These are phyloP conservation scores for Agrypnia vestita DNA, from an alignment of 1,140 invertebrate genomes.

Conservation along the genomic window DNA sequence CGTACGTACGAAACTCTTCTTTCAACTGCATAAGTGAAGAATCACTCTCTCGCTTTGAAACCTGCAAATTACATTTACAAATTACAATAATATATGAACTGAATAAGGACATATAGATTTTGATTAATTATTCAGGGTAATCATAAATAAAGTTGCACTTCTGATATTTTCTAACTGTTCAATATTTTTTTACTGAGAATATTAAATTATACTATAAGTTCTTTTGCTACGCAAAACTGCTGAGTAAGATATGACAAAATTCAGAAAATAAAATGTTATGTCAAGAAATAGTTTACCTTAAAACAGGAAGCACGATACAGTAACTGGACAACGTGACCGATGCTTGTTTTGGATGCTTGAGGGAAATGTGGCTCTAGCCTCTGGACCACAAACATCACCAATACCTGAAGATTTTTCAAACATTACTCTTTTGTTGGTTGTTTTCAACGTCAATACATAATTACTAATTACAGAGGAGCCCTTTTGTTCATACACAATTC, in stretches of 20 bases:
- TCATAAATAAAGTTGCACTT: too few species aligned
- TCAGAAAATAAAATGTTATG: neutral
- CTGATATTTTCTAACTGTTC: too few species aligned
- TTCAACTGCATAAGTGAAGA: constrained; percentile 99
- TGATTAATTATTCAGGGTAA: neutral
- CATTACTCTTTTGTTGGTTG: neutral
- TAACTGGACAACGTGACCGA: constrained; percentile 98
- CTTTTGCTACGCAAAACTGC: too few species aligned
- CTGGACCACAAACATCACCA: constrained; percentile 99
- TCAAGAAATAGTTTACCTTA: constrained; percentile 79
- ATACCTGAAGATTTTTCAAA: constrained; percentile 73
- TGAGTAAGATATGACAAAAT: too few species aligned
- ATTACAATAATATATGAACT: neutral
- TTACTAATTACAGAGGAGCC: too few species aligned
- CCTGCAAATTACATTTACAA: constrained; percentile 72
- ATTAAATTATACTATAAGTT: too few species aligned
- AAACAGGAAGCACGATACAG: constrained; percentile 98
- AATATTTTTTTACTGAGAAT: too few species aligned
- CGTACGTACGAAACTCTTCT: constrained; percentile 97
- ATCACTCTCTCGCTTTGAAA: constrained; percentile 97
- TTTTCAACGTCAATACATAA: too few species aligned
- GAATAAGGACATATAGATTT: neutral
- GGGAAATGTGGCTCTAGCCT: constrained; percentile 95
- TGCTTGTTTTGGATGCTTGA: constrained; percentile 98
- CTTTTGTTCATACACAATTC: too few species aligned